Evolutionary conservation across 1,140 invertebrate genomes (phyloP).

Genomic region (Scaptomyza pallida): DNA sequence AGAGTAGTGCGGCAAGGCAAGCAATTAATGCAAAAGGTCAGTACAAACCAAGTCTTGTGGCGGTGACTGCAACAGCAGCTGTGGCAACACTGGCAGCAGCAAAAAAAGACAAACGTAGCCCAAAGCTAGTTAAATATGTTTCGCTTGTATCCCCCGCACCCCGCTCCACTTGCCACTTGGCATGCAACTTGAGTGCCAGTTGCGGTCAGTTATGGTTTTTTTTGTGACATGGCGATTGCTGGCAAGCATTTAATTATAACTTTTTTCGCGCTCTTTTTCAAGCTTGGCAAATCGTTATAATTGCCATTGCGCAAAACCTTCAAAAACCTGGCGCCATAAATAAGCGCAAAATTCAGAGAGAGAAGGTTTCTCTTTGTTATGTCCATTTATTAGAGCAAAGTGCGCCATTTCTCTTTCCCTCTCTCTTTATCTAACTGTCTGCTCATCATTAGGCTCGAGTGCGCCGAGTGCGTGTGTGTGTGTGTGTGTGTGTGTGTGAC

Average conservation of each 20-base stretch:
- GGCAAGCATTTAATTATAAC: conserved; percentile 74
- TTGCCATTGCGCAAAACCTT: conserved; percentile 49
- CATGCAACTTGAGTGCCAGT: conserved; percentile 10
- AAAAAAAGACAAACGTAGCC: conserved; percentile 28
- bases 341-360: not conserved
- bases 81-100: conserved; percentile 14
- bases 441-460: conserved; percentile 51
- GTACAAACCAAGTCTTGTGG: conserved; percentile 22
- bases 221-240: conserved; percentile 59
- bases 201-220: conserved; percentile 3
- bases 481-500: conserved; percentile 40
- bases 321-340: conserved; percentile 17
- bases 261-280: too few species aligned
- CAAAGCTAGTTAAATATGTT: conserved; percentile 16
- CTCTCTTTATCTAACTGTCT: not conserved
- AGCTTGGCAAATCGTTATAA: conserved; percentile 59
- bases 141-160: not conserved
- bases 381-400: conserved; percentile 47
- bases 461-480: conserved; percentile 11
- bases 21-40: conserved; percentile 79
- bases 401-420: conserved; percentile 38
- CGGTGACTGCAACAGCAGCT: conserved; percentile 9
- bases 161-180: too few species aligned
- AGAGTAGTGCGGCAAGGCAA: conserved; percentile 23
- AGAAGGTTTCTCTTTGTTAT: not conserved